Conservation (phyloP, 2,888 invertebrate species). For the Parnassius apollo region DNA sequence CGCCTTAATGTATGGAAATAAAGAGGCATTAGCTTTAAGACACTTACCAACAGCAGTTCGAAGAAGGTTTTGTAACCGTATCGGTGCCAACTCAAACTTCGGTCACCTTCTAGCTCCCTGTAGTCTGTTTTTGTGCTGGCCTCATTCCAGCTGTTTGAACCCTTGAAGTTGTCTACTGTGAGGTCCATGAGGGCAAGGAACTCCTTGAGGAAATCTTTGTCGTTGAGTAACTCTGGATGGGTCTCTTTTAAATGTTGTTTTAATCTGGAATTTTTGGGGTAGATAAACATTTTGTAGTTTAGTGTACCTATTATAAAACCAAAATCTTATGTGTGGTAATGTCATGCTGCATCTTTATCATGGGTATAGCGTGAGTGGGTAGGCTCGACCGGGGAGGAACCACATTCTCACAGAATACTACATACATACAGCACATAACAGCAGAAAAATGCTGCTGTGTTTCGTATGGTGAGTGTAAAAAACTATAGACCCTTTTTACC, state of each 20-base stretch:
- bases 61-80: conserved; percentile 37
- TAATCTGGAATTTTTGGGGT: conserved; percentile 32
- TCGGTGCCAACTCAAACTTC: conserved; percentile 43
- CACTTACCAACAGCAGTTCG: conserved; percentile 42
- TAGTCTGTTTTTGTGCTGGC: conserved; percentile 35
- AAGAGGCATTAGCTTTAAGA: neutral
- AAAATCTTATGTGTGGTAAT: too few relatives aligned
- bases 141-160: conserved; percentile 45
- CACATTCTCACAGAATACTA: too few relatives aligned
- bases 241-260: conserved; percentile 33
- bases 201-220: conserved; percentile 38
- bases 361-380: too few relatives aligned
- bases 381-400: too few relatives aligned
- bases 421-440: too few relatives aligned
- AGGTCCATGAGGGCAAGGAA: conserved; percentile 39
- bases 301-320: too few relatives aligned
- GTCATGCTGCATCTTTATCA: too few relatives aligned
- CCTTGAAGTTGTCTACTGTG: conserved; percentile 39
- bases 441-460: too few relatives aligned
- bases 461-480: too few relatives aligned
- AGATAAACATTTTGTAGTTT: too few relatives aligned
- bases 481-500: too few relatives aligned
- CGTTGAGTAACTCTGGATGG: conserved; percentile 25
- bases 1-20: too few relatives aligned
- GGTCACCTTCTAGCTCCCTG: conserved; percentile 36